These are phyloP conservation scores for Myopa tessellatipennis DNA, from an alignment of 2,888 invertebrate genomes.

Conservation along the genomic window DNA sequence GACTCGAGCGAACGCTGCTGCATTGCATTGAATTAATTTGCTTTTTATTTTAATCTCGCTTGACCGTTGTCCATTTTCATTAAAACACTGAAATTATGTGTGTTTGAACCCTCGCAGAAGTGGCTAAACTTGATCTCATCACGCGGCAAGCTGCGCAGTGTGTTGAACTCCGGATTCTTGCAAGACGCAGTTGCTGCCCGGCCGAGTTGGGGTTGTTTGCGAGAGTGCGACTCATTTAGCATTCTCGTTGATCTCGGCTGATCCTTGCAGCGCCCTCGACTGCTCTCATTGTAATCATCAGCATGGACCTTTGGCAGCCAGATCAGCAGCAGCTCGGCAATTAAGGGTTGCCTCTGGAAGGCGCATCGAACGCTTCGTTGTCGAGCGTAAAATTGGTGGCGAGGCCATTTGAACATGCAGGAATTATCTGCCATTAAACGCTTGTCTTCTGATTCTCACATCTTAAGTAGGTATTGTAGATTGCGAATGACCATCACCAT, in stretches of 20 bases:
- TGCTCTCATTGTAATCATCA: conserved; percentile 53
- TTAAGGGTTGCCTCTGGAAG: conserved; percentile 39
- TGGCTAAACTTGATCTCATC: conserved; percentile 43
- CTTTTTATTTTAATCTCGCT: conserved; percentile 47
- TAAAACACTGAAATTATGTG: conserved; percentile 31
- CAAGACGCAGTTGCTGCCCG: conserved; percentile 11
- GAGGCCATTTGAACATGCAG: not conserved
- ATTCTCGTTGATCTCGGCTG: conserved; percentile 10
- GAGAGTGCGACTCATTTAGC: not conserved
- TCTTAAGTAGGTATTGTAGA: conserved; percentile 41
- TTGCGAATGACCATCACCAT: conserved; percentile 47
- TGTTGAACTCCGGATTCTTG: not conserved
- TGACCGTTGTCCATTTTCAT: conserved; percentile 54
- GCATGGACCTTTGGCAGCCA: conserved; percentile 43
- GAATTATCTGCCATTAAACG: conserved; percentile 6
- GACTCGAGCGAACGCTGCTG: conserved; percentile 17
- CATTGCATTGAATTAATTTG: conserved; percentile 51
- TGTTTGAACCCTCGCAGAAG: not conserved
- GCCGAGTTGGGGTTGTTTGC: not conserved
- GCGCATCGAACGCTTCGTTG: conserved; percentile 44
- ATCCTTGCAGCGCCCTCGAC: conserved; percentile 19
- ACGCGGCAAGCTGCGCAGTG: not conserved
- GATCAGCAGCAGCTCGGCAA: not conserved
- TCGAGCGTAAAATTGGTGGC: conserved; percentile 43
- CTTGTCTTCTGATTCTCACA: conserved; percentile 42